Conservation (phyloP, 2,113 vertebrate species). For the Lethenteron camtschaticum region DNA sequence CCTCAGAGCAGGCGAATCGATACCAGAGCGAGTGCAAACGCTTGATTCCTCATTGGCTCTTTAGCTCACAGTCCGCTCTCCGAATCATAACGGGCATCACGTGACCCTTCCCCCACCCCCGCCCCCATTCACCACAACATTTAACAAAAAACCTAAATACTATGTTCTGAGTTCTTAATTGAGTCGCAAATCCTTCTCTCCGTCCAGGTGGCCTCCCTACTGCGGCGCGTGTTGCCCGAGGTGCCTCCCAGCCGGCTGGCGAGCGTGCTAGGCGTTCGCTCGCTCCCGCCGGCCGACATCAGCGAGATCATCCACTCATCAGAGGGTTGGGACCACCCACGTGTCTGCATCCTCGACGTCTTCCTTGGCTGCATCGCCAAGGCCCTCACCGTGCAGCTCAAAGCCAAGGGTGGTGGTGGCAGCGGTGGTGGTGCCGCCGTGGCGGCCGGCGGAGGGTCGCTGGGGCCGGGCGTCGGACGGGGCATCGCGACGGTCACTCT, state of each 20-base stretch:
- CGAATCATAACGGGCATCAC: too few species aligned
- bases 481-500: conserved; percentile 68
- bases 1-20: too few species aligned
- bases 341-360: conserved; percentile 88
- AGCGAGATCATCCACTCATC: conserved; percentile 98
- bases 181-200: not conserved
- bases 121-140: not conserved
- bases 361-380: conserved; percentile 96
- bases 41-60: too few species aligned
- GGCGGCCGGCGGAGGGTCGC: conserved; percentile 62
- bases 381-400: conserved; percentile 89
- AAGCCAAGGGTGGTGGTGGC: conserved; percentile 92
- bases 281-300: conserved; percentile 86
- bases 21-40: too few species aligned
- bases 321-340: conserved; percentile 84
- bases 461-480: not conserved
- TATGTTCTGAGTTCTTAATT: too few species aligned
- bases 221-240: conserved; percentile 77
- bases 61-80: too few species aligned
- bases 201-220: conserved; percentile 64
- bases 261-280: conserved; percentile 87
- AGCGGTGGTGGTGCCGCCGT: conserved; percentile 71
- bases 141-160: not conserved
- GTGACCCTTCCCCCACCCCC: too few species aligned
- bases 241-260: conserved; percentile 77